These are phyloP conservation scores for Ceryle rudis DNA, from an alignment of 2,797 vertebrate genomes.

Conservation along the genomic window DNA sequence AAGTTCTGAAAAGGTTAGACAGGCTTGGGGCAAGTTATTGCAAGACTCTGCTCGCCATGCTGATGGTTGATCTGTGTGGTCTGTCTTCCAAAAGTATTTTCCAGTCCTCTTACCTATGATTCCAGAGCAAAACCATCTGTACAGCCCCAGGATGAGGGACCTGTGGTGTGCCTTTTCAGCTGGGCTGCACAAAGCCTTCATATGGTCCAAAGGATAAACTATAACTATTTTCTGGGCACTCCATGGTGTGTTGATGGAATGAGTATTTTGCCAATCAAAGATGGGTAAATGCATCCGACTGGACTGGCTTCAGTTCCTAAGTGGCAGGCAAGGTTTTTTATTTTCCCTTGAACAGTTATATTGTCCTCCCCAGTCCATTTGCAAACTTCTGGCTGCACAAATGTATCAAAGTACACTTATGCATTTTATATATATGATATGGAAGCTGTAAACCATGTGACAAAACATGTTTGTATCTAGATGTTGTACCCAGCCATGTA, in stretches of 20 bases:
- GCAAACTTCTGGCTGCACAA: not conserved
- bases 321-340: not conserved
- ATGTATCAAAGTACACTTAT: not conserved
- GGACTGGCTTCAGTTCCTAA: not conserved
- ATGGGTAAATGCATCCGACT: not conserved
- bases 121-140: not conserved
- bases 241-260: not conserved
- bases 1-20: slow-evolving; percentile 52
- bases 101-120: not conserved
- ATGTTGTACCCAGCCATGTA: not conserved
- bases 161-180: not conserved
- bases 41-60: not conserved
- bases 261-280: not conserved
- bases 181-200: not conserved
- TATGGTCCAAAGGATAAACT: not conserved
- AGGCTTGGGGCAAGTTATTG: not conserved
- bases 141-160: not conserved
- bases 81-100: not conserved
- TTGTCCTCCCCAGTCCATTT: not conserved
- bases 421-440: not conserved
- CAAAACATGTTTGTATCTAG: not conserved
- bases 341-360: not conserved
- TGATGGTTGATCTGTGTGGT: not conserved
- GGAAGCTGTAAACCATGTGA: not conserved
- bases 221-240: not conserved